A percentile compares a stretch with the other conserved stretches of the same genome.
phyloP scores from a whole-genome alignment of 2,888 invertebrate genomes.

The Pseudococcus jackbeardsleyi region DNA sequence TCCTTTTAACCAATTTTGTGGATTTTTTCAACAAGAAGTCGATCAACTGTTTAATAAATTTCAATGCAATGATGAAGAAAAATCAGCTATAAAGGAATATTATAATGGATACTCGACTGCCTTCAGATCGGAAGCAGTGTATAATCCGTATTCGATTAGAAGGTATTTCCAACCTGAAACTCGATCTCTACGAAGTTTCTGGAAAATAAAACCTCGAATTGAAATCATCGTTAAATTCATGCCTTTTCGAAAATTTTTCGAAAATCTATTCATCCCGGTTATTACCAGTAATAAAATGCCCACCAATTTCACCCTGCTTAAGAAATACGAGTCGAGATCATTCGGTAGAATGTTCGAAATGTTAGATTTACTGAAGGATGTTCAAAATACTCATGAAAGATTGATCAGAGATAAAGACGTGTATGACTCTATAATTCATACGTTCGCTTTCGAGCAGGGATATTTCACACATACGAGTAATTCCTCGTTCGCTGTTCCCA shows the following conservation, averaged over 20 bases:
- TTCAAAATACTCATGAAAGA: neutral
- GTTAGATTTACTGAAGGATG: neutral
- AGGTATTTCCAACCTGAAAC: neutral
- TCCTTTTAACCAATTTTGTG: neutral
- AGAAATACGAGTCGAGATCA: neutral
- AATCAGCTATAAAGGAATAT: neutral
- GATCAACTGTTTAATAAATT: neutral
- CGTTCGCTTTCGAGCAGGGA: conserved; percentile 5
- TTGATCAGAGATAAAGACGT: neutral
- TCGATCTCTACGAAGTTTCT: neutral
- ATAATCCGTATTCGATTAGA: conserved; percentile 11
- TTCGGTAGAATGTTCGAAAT: neutral
- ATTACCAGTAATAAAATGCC: neutral
- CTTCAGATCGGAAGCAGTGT: neutral
- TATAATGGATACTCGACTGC: conserved; percentile 1
- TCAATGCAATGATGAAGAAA: neutral
- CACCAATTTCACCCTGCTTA: neutral
- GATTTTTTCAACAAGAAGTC: neutral
- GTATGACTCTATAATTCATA: neutral
- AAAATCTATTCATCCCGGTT: neutral
- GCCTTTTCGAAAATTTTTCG: neutral
- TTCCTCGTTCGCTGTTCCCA: neutral
- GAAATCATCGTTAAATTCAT: neutral
- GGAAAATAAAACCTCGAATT: neutral
- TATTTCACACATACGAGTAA: neutral